Evolutionary conservation across 2,888 invertebrate species (phyloP).

Genomic region (Epiblema foenella): DNA sequence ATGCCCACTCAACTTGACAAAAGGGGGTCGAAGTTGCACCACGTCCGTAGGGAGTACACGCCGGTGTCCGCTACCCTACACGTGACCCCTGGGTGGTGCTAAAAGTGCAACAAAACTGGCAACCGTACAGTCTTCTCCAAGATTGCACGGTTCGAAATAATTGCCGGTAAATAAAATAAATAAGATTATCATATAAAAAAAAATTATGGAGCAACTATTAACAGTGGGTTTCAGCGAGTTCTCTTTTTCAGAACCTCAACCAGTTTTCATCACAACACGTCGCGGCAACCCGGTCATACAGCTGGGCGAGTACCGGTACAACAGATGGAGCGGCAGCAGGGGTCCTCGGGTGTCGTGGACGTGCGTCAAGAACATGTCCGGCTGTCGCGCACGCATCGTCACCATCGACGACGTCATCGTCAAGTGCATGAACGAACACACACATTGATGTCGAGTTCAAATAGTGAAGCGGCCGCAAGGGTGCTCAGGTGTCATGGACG

Average conservation of each 20-base stretch:
- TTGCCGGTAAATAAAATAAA: no score
- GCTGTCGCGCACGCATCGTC: slow-evolving; percentile 59
- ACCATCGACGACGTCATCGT: slow-evolving; percentile 58
- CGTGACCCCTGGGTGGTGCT: no score
- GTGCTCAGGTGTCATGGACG: slow-evolving; percentile 47
- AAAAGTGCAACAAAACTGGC: no score
- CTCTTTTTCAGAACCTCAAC: slow-evolving; percentile 1
- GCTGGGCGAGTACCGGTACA: slow-evolving; percentile 49
- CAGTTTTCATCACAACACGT: slow-evolving; percentile 30
- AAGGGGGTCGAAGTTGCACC: no score
- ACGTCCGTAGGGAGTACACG: no score
- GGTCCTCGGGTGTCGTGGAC: slow-evolving; percentile 56
- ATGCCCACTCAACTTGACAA: no score
- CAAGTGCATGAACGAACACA: slow-evolving; percentile 46
- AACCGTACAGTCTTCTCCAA: no score
- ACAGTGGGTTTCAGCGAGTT: not conserved
- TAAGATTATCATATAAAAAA: no score
- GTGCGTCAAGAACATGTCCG: slow-evolving; percentile 53
- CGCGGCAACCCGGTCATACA: slow-evolving; percentile 39
- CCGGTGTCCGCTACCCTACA: no score
- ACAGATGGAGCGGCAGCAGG: slow-evolving; percentile 53
- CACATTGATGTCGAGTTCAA: not conserved
- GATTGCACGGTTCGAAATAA: no score
- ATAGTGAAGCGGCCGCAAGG: not conserved
- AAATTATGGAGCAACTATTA: not conserved